A percentile compares a stretch with the other conserved stretches of the same genome.
phyloP scores from a whole-genome alignment of 2,888 invertebrate genomes.

The Ophonus ardosiacus region DNA sequence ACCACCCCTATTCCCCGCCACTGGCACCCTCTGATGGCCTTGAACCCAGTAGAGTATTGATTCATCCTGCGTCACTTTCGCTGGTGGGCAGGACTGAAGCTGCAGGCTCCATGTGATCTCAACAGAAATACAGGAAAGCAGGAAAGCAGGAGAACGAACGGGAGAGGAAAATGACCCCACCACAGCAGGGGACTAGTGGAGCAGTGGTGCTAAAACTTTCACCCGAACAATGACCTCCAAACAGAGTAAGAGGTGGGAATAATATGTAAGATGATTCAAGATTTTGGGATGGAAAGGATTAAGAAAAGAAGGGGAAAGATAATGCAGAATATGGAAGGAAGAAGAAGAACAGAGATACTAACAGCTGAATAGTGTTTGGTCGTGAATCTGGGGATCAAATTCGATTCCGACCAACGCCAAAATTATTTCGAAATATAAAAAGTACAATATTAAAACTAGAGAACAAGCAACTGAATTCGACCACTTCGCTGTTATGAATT shows the following conservation, averaged over 20 bases:
- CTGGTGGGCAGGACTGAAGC: slow-evolving; percentile 13
- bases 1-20: background rate
- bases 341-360: no score
- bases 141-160: background rate
- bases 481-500: no score
- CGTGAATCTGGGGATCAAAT: no score
- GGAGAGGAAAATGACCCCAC: background rate
- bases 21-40: slow-evolving; percentile 67
- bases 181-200: background rate
- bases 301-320: background rate
- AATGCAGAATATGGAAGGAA: no score
- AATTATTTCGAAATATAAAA: no score
- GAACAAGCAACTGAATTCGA: no score
- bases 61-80: slow-evolving; percentile 65
- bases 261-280: background rate
- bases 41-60: slow-evolving; percentile 71
- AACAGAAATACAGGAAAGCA: background rate
- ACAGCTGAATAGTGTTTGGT: no score
- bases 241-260: background rate
- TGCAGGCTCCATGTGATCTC: slow-evolving; percentile 40
- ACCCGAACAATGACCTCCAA: slow-evolving; percentile 26
- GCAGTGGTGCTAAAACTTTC: slow-evolving; percentile 51
- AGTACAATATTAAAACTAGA: no score
- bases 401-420: no score
- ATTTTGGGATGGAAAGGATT: background rate